Evolutionary conservation across 2,888 invertebrate species (phyloP).

Genomic region (Cantharis nigra): DNA sequence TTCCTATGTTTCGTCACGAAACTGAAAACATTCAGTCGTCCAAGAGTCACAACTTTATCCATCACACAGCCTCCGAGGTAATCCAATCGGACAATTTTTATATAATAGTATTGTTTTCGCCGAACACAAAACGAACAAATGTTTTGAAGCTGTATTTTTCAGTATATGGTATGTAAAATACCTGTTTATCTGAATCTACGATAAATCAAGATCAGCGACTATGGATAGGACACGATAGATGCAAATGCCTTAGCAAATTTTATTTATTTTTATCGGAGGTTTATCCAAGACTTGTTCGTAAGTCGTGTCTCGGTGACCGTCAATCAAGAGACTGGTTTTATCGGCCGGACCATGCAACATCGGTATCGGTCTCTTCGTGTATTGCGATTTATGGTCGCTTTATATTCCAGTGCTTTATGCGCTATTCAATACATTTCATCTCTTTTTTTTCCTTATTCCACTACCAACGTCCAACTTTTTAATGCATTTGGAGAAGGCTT

Average conservation of each 20-base stretch:
- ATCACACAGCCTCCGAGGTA: background rate
- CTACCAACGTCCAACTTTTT: background rate
- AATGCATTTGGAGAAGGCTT: background rate
- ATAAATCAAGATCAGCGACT: conserved; percentile 41
- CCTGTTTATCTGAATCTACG: conserved; percentile 37
- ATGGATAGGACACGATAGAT: conserved; percentile 39
- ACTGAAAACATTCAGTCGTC: background rate
- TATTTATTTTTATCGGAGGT: conserved; percentile 43
- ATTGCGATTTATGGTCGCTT: conserved; percentile 36
- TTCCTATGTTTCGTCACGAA: background rate
- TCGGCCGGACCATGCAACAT: conserved; percentile 36
- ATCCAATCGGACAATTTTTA: background rate
- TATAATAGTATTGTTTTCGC: conserved; percentile 3
- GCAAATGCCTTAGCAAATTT: conserved; percentile 43
- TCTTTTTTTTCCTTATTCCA: background rate
- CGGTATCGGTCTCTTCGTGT: conserved; percentile 32
- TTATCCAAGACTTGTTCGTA: conserved; percentile 44
- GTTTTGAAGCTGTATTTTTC: background rate
- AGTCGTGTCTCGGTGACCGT: conserved; percentile 44
- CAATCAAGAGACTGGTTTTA: conserved; percentile 43
- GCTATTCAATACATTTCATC: conserved; percentile 15
- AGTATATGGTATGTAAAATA: conserved; percentile 26
- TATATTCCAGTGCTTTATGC: conserved; percentile 38
- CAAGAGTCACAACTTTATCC: background rate
- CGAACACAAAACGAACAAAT: background rate